Base-by-base conservation (phyloP, 1,140 invertebrate species). In the Ostrea denselamellosa region DNA sequence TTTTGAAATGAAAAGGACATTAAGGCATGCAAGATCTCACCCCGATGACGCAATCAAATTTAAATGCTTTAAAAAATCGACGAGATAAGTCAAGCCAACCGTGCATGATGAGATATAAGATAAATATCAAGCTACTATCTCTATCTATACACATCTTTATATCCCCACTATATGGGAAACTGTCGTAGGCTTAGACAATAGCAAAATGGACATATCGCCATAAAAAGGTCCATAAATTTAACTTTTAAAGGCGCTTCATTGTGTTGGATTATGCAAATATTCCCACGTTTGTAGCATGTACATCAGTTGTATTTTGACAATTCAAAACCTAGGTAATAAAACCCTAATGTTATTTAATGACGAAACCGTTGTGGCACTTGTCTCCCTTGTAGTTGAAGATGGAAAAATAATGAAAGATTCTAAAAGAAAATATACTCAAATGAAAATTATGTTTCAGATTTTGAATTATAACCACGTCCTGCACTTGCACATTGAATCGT, bases 201-300 rank as follows among this genome's bases (percentile, higher is more conserved):
- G 28, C 68, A 14, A 77, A 77, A 77, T 77, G 68, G 68, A 77
- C 68, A 77, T 77, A 28, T 77, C 68, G 68, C 28, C 68, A 77
- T 77, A 28, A 77, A 77, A 77, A 34, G 28, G 68, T 77, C 68
- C 68, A 77, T 77, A 77, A 77, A 77, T 77, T 34, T 77, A 77
- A 77, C 68, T 77, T 77, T 77, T 77, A 77, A 77, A 77, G 68
- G 68, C 28, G 22, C 68, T 25, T 28, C 28, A 77, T 77, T 77
- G 28, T 77, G 68, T 77, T 77, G 68, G 68, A 77, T 77, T 77
- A 77, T 77, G 68, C 28, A 77, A 77, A 77, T 77, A 28, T 22
- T 34, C 28, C 68, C 25, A 77, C 25, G 68, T 77, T 77, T 77
- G 68, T 77, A 25, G 68, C 68, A 28, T 34, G 68, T 34, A 77